phyloP scores from a whole-genome alignment of 2,797 vertebrate species.

The Crocidura indochinensis region DNA sequence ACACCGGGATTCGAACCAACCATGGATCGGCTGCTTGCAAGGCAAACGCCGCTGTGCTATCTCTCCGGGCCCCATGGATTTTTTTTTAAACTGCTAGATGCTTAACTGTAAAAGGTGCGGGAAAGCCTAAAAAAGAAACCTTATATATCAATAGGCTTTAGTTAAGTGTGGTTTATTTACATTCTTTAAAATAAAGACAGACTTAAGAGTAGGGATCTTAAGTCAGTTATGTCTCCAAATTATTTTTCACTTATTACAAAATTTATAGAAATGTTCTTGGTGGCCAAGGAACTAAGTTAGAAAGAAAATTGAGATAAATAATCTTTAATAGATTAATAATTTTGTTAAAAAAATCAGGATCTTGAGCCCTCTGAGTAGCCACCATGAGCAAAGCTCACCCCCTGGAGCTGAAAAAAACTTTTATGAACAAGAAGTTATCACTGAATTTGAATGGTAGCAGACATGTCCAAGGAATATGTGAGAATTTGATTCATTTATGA shows the following conservation, averaged over 20 bases:
- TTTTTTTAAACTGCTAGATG: constrained; percentile 12
- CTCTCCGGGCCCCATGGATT: too few relatives aligned
- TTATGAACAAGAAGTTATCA: too few relatives aligned
- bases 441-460: too few relatives aligned
- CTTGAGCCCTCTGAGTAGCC: too few relatives aligned
- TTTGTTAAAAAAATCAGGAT: constrained; percentile 21
- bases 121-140: constrained; percentile 33
- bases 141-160: constrained; percentile 15
- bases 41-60: too few relatives aligned
- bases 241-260: constrained; percentile 36
- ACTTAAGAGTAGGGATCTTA: neutral
- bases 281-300: neutral
- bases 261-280: constrained; percentile 52
- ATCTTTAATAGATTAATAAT: constrained; percentile 49
- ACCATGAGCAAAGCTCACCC: too few relatives aligned
- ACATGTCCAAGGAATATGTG: too few relatives aligned
- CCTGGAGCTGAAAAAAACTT: too few relatives aligned
- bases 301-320: constrained; percentile 27
- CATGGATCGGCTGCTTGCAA: too few relatives aligned
- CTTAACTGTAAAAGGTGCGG: neutral
- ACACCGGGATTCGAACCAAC: too few relatives aligned
- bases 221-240: constrained; percentile 7
- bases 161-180: constrained; percentile 12
- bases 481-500: too few relatives aligned
- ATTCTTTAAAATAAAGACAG: neutral